Base-by-base conservation (phyloP, 2,888 invertebrate genomes). In the Hanleya hanleyi region DNA sequence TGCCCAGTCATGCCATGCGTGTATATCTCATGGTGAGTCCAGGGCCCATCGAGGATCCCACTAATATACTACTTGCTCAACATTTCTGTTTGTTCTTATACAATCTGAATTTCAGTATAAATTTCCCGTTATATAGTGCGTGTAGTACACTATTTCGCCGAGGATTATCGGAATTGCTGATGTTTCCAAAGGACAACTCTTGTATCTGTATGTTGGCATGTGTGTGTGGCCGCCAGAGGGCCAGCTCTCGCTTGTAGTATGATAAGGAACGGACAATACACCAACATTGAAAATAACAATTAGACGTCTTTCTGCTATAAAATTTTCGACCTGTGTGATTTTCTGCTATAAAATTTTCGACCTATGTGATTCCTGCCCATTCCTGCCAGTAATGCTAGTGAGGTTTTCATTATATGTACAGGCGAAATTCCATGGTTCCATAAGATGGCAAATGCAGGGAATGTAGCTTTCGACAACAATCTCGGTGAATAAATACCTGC, bases 1-100 rank as follows among this genome's bases (percentile, higher is more conserved):
- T 88, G 26, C 88, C 88, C 12, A 87, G 86, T 68, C 84, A 88
- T 75, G 85, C 83, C 9, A 80, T 84, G 37, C 73, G 86, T 6
- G 68, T 86, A 51, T 84, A 83, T 70, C 75, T 84, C 9, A 71
- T 84, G 41, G 73, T 86, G 5, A 68, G 74, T 61, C 72, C 79
- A 26, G 61, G 78, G n/a, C 68, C 62, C 38, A 67, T 79, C 32
- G 67, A 73, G 7, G 67, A 74, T 33, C 68, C 74, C 32, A 47
- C 76, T 37, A 67, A 76, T 7, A 71, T 77, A 29, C 71, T 77
- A 29, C 70, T 81, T 0, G 72, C 82, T 15, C 86, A 86, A 75
- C 82, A 83, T 35, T 67, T 84, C 18, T 81, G 81, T 29, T 82
- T 84, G 66, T 77, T 85, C 50, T 73, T 84, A 22, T 85, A 86